Conservation (phyloP, 2,797 vertebrate genomes). For the Anomalospiza imberbis region DNA sequence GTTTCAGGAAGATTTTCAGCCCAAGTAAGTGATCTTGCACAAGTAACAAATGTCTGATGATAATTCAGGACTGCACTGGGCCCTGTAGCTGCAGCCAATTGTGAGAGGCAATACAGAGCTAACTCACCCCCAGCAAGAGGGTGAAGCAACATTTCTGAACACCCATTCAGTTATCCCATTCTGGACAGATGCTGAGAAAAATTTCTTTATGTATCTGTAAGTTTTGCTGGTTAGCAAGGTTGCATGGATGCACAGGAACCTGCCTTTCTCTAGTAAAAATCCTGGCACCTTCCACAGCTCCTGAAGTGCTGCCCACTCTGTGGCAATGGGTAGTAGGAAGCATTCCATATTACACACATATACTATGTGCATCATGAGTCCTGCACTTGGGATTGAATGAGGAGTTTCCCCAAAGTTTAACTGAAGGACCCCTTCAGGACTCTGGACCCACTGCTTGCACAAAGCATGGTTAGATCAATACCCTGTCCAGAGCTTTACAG, state of each 20-base stretch:
- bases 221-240: neutral
- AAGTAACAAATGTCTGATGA: neutral
- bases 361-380: rapidly evolving
- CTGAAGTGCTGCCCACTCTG: neutral
- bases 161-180: neutral
- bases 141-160: neutral
- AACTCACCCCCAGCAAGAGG: neutral
- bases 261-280: neutral
- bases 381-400: neutral
- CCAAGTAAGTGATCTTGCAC: neutral
- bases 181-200: neutral
- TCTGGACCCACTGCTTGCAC: neutral
- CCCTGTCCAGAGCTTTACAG: neutral
- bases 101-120: neutral
- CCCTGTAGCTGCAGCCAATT: neutral
- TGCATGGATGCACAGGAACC: neutral
- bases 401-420: neutral
- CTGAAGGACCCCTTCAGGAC: neutral
- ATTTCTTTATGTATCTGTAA: neutral
- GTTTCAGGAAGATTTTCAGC: neutral
- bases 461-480: neutral
- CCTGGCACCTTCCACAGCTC: neutral
- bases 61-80: neutral
- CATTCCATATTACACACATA: neutral
- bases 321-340: neutral